Base-by-base conservation (phyloP, 2,888 invertebrate genomes). In the Drosophila nr. fundita region DNA sequence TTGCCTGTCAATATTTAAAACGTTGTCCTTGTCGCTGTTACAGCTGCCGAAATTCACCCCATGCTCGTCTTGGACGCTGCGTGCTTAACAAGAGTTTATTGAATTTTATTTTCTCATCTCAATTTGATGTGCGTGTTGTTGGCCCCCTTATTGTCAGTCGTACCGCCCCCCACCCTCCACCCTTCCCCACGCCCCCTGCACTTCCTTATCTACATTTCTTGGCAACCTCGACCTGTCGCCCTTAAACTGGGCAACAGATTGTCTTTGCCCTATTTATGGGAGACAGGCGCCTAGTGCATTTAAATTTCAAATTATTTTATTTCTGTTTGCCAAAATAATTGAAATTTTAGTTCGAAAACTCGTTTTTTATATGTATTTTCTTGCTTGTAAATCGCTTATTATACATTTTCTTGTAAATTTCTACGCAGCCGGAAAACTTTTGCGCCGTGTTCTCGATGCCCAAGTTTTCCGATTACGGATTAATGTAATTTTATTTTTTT, bases 381-480 rank as follows among this genome's bases (percentile, higher is more conserved):
- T 63, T 58, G 78, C 87, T 85, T 87, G 87, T 87, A 89, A 87
- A 89, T 83, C 89, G 89, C 85, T 85, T 87, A 87, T 84, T 88
- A 88, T 76, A 82, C 59, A 82, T 68, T 73, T 68, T 69, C 69
- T 83, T 79, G 58, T 68, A 80, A 83, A 87, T 84, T 80, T 80
- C 68, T 53, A 75, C 61, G 72, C 73, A 74, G 42, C 38, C 55
- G 48, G 38, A 68, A 83, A 88, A 88, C 66, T 78, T 87, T 88
- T 86, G 45, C 68, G 61, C 67, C 75, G 64, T 75, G 63, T 75
- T 55, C 60, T 11, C 68, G 61, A 49, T 63, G 72, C 79, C 73
- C 89, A 90, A 90, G 87, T 90, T 90, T 90, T 90, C 90, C 90
- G 91, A 91, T 90, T 90, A 90, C 80, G 78, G 80, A 89, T 90